A percentile compares a stretch with the other conserved stretches of the same genome.
phyloP scores from a whole-genome alignment of 1,140 invertebrate genomes.

The Drosophila parvula region DNA sequence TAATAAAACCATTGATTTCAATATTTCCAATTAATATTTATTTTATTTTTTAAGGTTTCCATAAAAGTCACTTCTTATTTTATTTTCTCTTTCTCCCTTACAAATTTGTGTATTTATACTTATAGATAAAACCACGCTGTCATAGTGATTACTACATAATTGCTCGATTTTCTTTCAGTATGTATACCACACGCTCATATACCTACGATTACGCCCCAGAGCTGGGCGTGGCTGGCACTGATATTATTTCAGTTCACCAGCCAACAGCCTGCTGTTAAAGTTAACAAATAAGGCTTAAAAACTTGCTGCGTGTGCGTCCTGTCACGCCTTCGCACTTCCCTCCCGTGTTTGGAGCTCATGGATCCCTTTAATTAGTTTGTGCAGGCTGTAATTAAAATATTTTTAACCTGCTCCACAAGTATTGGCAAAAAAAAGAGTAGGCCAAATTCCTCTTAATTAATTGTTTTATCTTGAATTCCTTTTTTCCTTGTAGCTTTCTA shows the following conservation, averaged over 20 bases:
- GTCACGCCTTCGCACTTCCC: conserved; percentile 24
- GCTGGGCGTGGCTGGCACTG: conserved; percentile 19
- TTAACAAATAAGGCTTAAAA: conserved; percentile 80
- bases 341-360: conserved; percentile 9
- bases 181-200: not conserved
- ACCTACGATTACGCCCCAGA: not conserved
- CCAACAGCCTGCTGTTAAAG: conserved; percentile 53
- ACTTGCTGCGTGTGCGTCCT: conserved; percentile 56
- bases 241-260: conserved; percentile 30
- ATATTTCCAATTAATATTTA: not conserved
- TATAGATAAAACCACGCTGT: not conserved
- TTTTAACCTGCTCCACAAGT: conserved; percentile 52
- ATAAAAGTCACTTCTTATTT: not conserved
- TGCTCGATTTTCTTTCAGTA: not conserved
- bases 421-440: conserved; percentile 8
- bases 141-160: too few relatives aligned
- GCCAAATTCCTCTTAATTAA: conserved; percentile 55
- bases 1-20: not conserved
- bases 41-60: not conserved
- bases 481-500: conserved; percentile 22
- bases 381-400: conserved; percentile 68
- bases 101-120: not conserved
- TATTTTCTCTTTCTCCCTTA: not conserved
- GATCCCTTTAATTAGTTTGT: conserved; percentile 70
- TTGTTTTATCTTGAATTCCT: conserved; percentile 48